Evolutionary conservation across 2,113 vertebrate species (phyloP).

Genomic region (Diadophis punctatus): DNA sequence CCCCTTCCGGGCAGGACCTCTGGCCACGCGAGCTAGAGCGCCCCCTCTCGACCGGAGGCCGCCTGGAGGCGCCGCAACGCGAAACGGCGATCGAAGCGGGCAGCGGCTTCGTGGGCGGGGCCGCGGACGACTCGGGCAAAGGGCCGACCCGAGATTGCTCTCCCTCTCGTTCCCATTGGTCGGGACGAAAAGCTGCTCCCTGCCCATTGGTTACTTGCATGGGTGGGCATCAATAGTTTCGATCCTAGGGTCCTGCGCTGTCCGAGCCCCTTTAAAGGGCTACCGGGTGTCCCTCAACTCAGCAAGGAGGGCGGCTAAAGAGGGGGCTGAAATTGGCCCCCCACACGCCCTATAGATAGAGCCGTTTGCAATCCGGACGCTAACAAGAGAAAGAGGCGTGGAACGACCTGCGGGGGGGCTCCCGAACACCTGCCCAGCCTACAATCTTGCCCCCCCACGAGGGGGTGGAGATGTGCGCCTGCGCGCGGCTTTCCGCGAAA

Average conservation of each 20-base stretch:
- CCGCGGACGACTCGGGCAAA: background rate
- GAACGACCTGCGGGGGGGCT: background rate
- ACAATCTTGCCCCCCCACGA: background rate
- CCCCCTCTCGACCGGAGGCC: slow-evolving; percentile 64
- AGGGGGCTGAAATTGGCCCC: too few species aligned
- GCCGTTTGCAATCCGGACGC: background rate
- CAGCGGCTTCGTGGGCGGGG: background rate
- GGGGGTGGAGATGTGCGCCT: background rate
- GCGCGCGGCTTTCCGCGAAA: background rate
- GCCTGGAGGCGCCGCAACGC: background rate
- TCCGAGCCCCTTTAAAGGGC: background rate
- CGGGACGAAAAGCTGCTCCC: background rate
- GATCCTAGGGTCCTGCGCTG: background rate
- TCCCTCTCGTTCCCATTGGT: background rate
- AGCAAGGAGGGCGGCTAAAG: background rate
- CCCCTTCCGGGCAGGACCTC: background rate
- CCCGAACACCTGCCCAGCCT: background rate
- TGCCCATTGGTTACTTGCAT: background rate
- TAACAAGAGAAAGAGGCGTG: background rate
- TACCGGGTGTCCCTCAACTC: background rate
- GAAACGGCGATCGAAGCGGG: background rate
- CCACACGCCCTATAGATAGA: background rate
- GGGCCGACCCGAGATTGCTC: background rate
- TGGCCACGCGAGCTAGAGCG: slow-evolving; percentile 31
- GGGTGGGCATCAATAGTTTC: too few species aligned